These are phyloP conservation scores for Apodemia mormo DNA, from an alignment of 2,888 invertebrate genomes.

Conservation along the genomic window DNA sequence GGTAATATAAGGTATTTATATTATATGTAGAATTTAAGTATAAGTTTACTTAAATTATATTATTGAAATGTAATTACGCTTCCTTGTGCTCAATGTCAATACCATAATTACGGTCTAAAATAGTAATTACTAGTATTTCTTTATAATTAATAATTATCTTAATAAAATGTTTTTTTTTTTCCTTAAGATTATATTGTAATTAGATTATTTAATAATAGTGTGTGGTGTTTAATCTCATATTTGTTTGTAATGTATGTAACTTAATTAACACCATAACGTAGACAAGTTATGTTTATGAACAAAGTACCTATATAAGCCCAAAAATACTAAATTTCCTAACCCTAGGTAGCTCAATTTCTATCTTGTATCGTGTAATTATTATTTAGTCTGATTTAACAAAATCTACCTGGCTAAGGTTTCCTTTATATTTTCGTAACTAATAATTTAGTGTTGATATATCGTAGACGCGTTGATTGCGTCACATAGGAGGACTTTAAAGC, in stretches of 20 bases:
- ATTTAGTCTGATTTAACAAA: no score
- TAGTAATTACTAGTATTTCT: constrained; percentile 37
- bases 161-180: constrained; percentile 36
- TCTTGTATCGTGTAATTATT: not conserved
- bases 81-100: constrained; percentile 75
- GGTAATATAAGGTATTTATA: constrained; percentile 60
- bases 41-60: constrained; percentile 52
- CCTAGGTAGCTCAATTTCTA: constrained; percentile 61
- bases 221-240: constrained; percentile 71
- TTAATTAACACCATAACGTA: constrained; percentile 47
- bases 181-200: constrained; percentile 31
- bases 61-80: constrained; percentile 61
- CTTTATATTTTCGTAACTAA: no score
- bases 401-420: no score
- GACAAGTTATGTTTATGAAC: constrained; percentile 52
- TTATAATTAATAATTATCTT: constrained; percentile 37
- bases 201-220: constrained; percentile 45
- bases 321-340: constrained; percentile 40
- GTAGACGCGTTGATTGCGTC: no score
- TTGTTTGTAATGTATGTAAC: constrained; percentile 43
- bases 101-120: constrained; percentile 65
- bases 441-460: no score
- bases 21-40: constrained; percentile 41
- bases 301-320: constrained; percentile 38
- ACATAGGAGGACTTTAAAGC: no score